Conservation (phyloP, 2,888 invertebrate species). For the Brenthis hecate region DNA sequence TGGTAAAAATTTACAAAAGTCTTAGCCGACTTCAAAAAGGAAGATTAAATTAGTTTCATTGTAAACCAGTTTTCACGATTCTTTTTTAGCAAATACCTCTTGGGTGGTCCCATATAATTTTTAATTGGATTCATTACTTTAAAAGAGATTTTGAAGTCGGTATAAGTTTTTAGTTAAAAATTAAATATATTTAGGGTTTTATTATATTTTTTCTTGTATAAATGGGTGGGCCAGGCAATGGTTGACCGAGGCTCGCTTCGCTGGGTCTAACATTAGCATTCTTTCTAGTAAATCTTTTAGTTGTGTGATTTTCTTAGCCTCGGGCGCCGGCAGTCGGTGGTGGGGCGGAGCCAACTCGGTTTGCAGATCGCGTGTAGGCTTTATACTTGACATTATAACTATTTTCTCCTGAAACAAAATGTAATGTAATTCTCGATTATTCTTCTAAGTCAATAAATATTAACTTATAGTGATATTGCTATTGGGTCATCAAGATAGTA, state of each 20-base stretch:
- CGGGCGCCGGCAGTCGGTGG: slow-evolving; percentile 93
- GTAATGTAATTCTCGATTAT: neutral
- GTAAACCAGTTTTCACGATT: too few relatives aligned
- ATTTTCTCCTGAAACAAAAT: slow-evolving; percentile 93
- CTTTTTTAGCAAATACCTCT: too few relatives aligned
- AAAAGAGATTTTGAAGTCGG: too few relatives aligned
- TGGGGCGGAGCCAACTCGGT: slow-evolving; percentile 92
- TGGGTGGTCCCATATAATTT: too few relatives aligned
- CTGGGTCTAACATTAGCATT: slow-evolving; percentile 94
- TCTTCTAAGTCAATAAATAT: too few relatives aligned
- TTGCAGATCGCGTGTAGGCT: slow-evolving; percentile 92
- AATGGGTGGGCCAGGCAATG: slow-evolving; percentile 97
- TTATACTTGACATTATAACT: slow-evolving; percentile 96
- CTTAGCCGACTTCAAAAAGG: too few relatives aligned
- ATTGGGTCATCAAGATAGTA: neutral
- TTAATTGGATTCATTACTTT: too few relatives aligned
- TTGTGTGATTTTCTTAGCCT: slow-evolving; percentile 94
- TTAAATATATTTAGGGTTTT: too few relatives aligned
- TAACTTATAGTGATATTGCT: neutral
- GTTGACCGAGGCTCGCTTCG: slow-evolving; percentile 96
- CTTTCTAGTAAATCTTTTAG: slow-evolving; percentile 95
- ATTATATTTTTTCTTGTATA: slow-evolving; percentile 93
- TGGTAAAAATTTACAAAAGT: too few relatives aligned
- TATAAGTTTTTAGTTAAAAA: too few relatives aligned
- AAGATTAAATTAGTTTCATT: too few relatives aligned